These are phyloP conservation scores for Seladonia tumulorum DNA, from an alignment of 2,888 invertebrate species.

Conservation along the genomic window DNA sequence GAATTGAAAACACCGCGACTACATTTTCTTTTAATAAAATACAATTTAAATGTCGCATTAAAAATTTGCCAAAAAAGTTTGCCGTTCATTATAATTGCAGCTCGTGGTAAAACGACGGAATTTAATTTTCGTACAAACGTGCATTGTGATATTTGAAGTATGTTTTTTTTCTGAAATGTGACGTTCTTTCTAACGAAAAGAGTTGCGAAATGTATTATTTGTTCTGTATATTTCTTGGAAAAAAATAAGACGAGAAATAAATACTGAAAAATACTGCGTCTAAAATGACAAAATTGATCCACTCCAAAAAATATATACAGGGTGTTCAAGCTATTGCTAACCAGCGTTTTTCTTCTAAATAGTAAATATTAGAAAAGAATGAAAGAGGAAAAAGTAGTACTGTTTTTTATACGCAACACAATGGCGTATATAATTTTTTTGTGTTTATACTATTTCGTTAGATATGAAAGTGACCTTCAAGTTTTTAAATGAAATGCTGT, in stretches of 20 bases:
- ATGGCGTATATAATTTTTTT: too few species aligned
- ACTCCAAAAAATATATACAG: not conserved
- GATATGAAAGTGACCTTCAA: too few species aligned
- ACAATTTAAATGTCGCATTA: slow-evolving; percentile 1
- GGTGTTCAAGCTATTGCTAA: too few species aligned
- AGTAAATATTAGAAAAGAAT: too few species aligned
- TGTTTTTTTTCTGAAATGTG: not conserved
- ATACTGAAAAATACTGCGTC: too few species aligned
- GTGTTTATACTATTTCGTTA: too few species aligned
- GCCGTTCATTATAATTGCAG: not conserved
- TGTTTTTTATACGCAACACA: too few species aligned
- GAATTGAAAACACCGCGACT: not conserved
- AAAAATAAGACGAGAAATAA: too few species aligned
- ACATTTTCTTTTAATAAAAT: not conserved
- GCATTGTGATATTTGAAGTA: not conserved
- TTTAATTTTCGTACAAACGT: not conserved
- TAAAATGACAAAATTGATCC: not conserved
- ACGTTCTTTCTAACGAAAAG: not conserved
- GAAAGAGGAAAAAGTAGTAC: too few species aligned
- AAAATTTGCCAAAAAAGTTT: not conserved
- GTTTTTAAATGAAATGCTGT: too few species aligned
- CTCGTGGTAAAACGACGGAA: not conserved
- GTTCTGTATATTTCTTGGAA: too few species aligned
- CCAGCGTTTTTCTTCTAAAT: too few species aligned
- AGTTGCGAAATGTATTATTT: not conserved